Percentiles rank a stretch among this genome's conserved stretches.
These are phyloP conservation scores for Callinectes sapidus DNA, from an alignment of 2,888 invertebrate species.

Conservation along the genomic window DNA sequence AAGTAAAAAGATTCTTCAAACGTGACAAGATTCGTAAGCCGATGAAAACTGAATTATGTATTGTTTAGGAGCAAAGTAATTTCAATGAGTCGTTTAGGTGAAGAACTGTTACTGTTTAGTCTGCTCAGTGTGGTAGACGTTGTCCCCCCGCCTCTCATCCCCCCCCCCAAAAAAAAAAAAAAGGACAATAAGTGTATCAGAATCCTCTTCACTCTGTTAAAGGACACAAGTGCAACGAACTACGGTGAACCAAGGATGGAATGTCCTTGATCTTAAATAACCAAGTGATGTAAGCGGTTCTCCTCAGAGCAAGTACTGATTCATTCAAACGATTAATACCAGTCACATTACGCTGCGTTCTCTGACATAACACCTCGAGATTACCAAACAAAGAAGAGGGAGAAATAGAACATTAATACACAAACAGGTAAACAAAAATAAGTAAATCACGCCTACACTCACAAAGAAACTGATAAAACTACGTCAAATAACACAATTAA, in stretches of 20 bases:
- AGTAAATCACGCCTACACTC: no score
- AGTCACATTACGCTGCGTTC: not conserved
- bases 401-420: no score
- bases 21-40: not conserved
- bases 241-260: not conserved
- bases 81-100: not conserved
- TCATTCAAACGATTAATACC: not conserved
- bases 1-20: not conserved
- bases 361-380: not conserved
- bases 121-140: not conserved
- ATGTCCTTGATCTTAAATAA: not conserved
- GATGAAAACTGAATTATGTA: not conserved
- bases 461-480: no score
- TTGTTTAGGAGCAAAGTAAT: not conserved
- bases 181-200: not conserved
- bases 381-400: no score
- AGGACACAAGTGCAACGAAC: not conserved
- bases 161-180: no score
- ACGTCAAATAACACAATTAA: no score
- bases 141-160: no score
- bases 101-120: not conserved
- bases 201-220: not conserved
- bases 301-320: not conserved
- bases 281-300: not conserved
- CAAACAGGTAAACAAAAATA: no score